Conservation (phyloP, 2,797 vertebrate species). For the Fundulus diaphanus region DNA sequence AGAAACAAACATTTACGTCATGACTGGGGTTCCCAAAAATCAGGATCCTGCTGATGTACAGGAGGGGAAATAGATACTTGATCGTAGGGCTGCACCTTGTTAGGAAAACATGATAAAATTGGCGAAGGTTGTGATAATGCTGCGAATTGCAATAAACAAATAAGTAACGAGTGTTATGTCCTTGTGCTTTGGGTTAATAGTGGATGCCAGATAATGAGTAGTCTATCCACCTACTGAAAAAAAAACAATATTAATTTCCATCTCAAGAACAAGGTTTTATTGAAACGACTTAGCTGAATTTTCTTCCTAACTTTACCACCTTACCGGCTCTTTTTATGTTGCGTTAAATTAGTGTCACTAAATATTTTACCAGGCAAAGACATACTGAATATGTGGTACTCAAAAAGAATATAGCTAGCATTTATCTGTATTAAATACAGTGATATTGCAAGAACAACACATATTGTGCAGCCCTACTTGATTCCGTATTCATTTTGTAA, state of each 20-base stretch:
- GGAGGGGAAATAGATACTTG: neutral
- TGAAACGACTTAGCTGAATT: neutral
- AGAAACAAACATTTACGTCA: conserved; percentile 29
- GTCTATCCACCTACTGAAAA: neutral
- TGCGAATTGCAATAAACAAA: neutral
- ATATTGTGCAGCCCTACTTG: conserved; percentile 2
- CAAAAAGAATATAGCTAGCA: no score
- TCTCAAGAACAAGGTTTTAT: neutral
- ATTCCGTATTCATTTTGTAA: neutral
- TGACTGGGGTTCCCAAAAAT: neutral
- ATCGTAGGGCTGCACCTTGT: neutral
- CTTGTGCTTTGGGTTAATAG: neutral
- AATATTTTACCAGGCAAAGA: neutral
- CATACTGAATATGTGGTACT: no score
- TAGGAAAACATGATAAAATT: neutral
- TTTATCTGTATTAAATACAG: no score
- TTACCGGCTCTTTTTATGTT: neutral
- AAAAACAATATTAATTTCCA: no score
- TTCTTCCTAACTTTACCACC: neutral
- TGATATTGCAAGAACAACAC: no score
- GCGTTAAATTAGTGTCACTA: neutral
- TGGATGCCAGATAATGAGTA: neutral
- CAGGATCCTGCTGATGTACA: neutral
- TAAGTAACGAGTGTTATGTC: no score
- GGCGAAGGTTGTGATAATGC: neutral